Base-by-base conservation (phyloP, 1,140 invertebrate species). In the Carcinoscorpius rotundicauda region DNA sequence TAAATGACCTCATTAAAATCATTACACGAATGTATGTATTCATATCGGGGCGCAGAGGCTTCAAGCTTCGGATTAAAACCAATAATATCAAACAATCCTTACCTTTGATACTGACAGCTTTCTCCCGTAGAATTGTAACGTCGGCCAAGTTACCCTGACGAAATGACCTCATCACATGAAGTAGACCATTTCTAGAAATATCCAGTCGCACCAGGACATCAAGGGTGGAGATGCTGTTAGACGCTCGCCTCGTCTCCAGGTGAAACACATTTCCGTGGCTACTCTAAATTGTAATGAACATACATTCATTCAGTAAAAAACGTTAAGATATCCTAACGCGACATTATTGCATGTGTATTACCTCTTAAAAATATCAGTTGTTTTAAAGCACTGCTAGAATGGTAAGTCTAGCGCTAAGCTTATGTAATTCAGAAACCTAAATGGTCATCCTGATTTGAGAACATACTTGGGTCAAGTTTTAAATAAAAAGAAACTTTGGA, bases 121-220 rank as follows among this genome's bases (percentile, higher is more conserved):
- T 88, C 69, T 93, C 90, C 3, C 85, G 84, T 51, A 93, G 77
- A 52, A 94, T 79, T 63, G 84, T 88, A 52, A 91, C 85, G 64
- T 86, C 86, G 64, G 82, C 84, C 61, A 95, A 57, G 55, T 64
- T 67, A 10, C 56, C 66, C n/a, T 69, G 63, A 61, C 68, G 67
- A 58, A 96, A 80, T 59, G 85, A 84, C 70, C 90, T 86, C 67
- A 93, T 87, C 62, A 96, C 78, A 66, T 86, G 84, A 6, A 93
- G 78, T 49, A 96, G 79, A 73, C 86, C 86, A 61, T 85, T 84
- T 58, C 87, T 83, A 3, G 85, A 83, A 82, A 95, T 91, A 73
- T 89, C 86, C 49, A 95, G 81, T 75, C 89, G 89, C 8, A 96
- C 82, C 49, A 96, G 81, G 6, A 93, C 84, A 72, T 97, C 93